phyloP scores from a whole-genome alignment of 2,888 invertebrate genomes.

The Oscheius sp. region DNA sequence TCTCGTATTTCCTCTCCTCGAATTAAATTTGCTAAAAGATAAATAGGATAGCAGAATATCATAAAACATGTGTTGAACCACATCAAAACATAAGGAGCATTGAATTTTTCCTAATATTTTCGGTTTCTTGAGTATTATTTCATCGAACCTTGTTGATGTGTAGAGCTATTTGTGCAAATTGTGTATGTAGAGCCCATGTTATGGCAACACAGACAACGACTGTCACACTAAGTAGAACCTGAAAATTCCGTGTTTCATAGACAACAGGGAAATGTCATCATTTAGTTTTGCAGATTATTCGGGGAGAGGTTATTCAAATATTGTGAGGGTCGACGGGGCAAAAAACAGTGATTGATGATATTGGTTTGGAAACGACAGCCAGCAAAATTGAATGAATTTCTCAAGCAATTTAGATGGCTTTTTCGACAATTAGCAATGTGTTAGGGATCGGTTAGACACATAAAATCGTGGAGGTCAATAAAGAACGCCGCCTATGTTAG shows the following conservation, averaged over 20 bases:
- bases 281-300: background rate
- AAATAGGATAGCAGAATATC: slow-evolving; percentile 69
- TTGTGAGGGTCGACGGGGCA: background rate
- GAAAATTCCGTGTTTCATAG: background rate
- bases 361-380: background rate
- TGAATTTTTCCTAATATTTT: slow-evolving; percentile 55
- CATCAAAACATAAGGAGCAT: slow-evolving; percentile 70
- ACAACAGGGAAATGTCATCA: background rate
- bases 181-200: slow-evolving; percentile 67
- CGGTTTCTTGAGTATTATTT: background rate
- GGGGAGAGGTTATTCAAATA: slow-evolving; percentile 4
- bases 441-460: too few relatives aligned
- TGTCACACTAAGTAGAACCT: slow-evolving; percentile 47
- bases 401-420: too few relatives aligned
- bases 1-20: background rate
- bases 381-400: too few relatives aligned
- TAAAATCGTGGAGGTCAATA: too few relatives aligned
- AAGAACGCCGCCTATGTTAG: too few relatives aligned
- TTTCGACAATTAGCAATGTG: too few relatives aligned
- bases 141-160: slow-evolving; percentile 49
- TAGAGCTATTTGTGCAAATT: slow-evolving; percentile 69
- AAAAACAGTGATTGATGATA: background rate
- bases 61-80: slow-evolving; percentile 71
- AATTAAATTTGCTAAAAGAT: slow-evolving; percentile 47
- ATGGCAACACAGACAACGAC: slow-evolving; percentile 63